These are phyloP conservation scores for Aplysina aerophoba DNA, from an alignment of 37 sponge, comb jelly and placozoan genomes.

Conservation along the genomic window DNA sequence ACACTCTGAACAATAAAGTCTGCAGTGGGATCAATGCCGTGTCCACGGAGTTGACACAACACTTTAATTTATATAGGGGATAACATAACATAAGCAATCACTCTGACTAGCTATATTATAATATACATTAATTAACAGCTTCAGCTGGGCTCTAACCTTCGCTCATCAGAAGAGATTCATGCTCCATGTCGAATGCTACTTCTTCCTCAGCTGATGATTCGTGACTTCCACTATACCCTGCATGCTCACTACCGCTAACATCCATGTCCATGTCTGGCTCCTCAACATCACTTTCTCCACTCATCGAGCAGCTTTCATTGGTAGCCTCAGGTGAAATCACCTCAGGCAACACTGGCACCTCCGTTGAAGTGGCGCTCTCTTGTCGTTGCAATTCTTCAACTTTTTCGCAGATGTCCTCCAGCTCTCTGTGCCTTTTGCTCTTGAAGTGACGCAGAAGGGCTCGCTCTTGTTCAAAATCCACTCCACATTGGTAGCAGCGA, in stretches of 20 bases:
- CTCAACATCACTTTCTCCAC: too few species aligned
- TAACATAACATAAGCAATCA: neutral
- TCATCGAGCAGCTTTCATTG: too few species aligned
- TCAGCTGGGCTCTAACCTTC: neutral
- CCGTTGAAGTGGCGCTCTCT: too few species aligned
- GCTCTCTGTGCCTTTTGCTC: neutral
- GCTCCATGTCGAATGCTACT: neutral
- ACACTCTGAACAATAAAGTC: neutral
- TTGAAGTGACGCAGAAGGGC: neutral
- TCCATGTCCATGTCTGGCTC: too few species aligned
- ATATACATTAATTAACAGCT: too few species aligned
- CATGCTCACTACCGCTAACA: too few species aligned
- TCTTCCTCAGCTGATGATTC: constrained; percentile 1
- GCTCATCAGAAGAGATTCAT: neutral
- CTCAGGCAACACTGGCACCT: too few species aligned
- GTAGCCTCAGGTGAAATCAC: too few species aligned
- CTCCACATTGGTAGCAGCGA: neutral
- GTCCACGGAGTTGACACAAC: too few species aligned
- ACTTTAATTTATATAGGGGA: neutral
- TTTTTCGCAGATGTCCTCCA: neutral
- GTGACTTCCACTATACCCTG: neutral
- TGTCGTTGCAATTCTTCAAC: neutral
- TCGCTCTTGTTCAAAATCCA: neutral
- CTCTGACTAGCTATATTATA: neutral
- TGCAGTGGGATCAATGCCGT: too few species aligned